phyloP scores from a whole-genome alignment of 2,888 invertebrate species.

The Ochropacha duplaris region DNA sequence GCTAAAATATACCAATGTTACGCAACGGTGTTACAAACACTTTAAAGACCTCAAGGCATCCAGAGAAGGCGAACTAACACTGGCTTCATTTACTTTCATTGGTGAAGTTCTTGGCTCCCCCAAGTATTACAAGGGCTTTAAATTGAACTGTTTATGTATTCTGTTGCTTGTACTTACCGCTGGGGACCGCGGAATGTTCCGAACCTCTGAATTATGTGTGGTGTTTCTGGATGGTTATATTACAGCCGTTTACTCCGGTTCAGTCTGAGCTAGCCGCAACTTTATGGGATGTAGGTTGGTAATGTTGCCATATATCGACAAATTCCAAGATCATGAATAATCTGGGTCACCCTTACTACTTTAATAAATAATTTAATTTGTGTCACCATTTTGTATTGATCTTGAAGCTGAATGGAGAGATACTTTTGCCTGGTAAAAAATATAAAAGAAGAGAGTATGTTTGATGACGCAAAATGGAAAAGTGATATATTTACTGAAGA shows the following conservation, averaged over 20 bases:
- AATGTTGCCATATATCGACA: neutral
- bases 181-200: slow-evolving; percentile 22
- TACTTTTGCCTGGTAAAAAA: too few relatives aligned
- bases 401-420: too few relatives aligned
- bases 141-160: slow-evolving; percentile 65
- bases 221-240: slow-evolving; percentile 11
- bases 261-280: neutral
- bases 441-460: too few relatives aligned
- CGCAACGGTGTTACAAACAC: slow-evolving; percentile 32
- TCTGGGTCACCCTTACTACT: neutral
- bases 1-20: too few relatives aligned
- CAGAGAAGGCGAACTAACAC: slow-evolving; percentile 48
- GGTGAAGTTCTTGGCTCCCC: slow-evolving; percentile 46
- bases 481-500: too few relatives aligned
- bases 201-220: slow-evolving; percentile 31
- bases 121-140: slow-evolving; percentile 47
- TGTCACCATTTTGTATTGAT: too few relatives aligned
- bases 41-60: slow-evolving; percentile 26
- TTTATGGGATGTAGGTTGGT: neutral
- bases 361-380: neutral
- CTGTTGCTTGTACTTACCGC: slow-evolving; percentile 29
- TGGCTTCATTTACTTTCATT: slow-evolving; percentile 49
- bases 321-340: neutral
- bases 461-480: too few relatives aligned
- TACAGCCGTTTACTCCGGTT: neutral